These are phyloP conservation scores for Choristoneura fumiferana DNA, from an alignment of 1,140 invertebrate species.

Conservation along the genomic window DNA sequence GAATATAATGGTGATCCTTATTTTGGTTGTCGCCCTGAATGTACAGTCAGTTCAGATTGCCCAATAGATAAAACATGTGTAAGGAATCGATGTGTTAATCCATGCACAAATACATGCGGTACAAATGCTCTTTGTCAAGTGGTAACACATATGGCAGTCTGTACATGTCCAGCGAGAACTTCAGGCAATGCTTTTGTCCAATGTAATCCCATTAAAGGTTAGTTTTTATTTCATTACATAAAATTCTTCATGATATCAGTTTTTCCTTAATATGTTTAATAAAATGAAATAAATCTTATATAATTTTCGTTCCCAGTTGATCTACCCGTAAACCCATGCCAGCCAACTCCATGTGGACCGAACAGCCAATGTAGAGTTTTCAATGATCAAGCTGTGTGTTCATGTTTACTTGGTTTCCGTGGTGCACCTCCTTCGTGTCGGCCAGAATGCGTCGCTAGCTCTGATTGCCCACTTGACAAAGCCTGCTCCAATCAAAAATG, in stretches of 20 bases:
- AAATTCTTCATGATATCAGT: conserved; percentile 13
- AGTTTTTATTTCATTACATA: conserved; percentile 25
- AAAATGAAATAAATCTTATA: conserved; percentile 22
- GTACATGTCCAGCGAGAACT: conserved; percentile 83
- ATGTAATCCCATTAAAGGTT: conserved; percentile 81
- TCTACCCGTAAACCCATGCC: conserved; percentile 73
- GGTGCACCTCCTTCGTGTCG: conserved; percentile 82
- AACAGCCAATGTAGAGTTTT: conserved; percentile 81
- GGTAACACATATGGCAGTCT: conserved; percentile 87
- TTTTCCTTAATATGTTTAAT: conserved; percentile 20
- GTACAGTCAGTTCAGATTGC: conserved; percentile 86
- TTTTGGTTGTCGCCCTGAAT: conserved; percentile 83
- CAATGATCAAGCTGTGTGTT: conserved; percentile 81
- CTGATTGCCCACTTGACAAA: conserved; percentile 79
- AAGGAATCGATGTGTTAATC: conserved; percentile 84
- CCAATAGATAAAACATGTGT: conserved; percentile 85
- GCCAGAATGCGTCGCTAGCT: conserved; percentile 80
- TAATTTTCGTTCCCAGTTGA: conserved; percentile 60
- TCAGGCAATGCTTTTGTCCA: conserved; percentile 85
- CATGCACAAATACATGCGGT: conserved; percentile 86
- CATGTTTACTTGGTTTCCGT: conserved; percentile 80
- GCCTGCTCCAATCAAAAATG: conserved; percentile 82
- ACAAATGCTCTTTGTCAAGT: conserved; percentile 85
- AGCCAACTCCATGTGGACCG: conserved; percentile 81
- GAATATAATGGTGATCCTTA: conserved; percentile 87